A percentile compares a stretch with the other conserved stretches of the same genome.
Evolutionary conservation across 2,113 vertebrate species (phyloP).

Genomic region (Mola mola): DNA sequence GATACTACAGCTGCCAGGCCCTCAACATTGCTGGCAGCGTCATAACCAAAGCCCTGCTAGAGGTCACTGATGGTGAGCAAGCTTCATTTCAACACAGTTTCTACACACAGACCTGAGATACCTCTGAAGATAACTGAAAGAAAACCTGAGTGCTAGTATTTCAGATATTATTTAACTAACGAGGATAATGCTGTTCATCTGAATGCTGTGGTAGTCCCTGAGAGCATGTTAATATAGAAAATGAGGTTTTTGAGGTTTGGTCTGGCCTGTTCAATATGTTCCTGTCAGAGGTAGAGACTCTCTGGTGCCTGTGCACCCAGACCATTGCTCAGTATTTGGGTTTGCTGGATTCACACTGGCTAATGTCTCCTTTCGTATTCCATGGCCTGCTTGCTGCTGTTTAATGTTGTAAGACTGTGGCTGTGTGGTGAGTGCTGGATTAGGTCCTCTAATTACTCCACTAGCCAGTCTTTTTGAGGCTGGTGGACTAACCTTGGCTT

Average conservation of each 20-base stretch:
- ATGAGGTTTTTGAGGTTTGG: conserved; percentile 72
- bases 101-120: conserved; percentile 9
- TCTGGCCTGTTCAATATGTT: conserved; percentile 69
- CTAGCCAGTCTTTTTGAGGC: conserved; percentile 57
- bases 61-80: conserved; percentile 95
- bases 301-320: conserved; percentile 76
- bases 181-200: conserved; percentile 53
- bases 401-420: conserved; percentile 65
- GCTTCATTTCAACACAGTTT: conserved; percentile 21
- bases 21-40: conserved; percentile 98
- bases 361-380: conserved; percentile 61
- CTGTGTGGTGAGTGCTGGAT: conserved; percentile 70
- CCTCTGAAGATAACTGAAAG: conserved; percentile 18
- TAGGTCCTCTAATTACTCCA: conserved; percentile 63
- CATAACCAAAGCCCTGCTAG: conserved; percentile 97
- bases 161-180: conserved; percentile 56
- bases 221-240: conserved; percentile 69
- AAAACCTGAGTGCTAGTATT: conserved; percentile 35
- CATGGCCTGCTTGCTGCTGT: conserved; percentile 65
- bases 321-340: conserved; percentile 62
- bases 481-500: conserved; percentile 50
- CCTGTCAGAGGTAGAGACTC: conserved; percentile 75
- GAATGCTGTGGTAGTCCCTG: conserved; percentile 41
- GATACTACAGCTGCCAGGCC: conserved; percentile 98
- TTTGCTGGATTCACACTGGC: conserved; percentile 57